Base-by-base conservation (phyloP, 2,797 vertebrate genomes). In the Aratinga solstitialis region DNA sequence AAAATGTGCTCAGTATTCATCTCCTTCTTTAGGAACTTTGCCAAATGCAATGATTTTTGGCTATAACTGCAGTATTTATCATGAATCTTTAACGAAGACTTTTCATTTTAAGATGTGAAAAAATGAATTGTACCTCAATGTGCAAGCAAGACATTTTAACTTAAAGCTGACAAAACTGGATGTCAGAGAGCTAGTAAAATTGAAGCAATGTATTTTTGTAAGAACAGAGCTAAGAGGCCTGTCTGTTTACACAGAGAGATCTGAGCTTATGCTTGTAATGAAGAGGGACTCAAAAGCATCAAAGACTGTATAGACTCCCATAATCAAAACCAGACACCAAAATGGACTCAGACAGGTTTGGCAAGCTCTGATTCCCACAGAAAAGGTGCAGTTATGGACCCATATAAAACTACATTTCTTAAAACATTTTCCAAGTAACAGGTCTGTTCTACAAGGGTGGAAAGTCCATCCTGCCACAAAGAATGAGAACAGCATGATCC, bases 71-170 rank as follows among this genome's bases (percentile, higher is more conserved):
- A 8, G 20, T 34, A 93, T 86, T 92, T 84, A 72, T 65, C 16
- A 38, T 17, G 13, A 69, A 71, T 77, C 38, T 80, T 85, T 80
- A 77, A 68, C 24, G 80, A 80, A 75, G 1, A 0, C 9, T 83
- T 87, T 85, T 75, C 50, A 88, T 48, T 30, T 48, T 56, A 69
- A 91, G 24, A 78, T 29, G 4, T 0, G 1, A 82, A 90, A 81
- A 73, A 45, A 2, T 13, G 40, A 80, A 73, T 1, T 53, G 27
- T 14, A 59, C 43, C 73, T 80, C 48, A 69, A 34, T 0, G 0
- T 21, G 20, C 47, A 71, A 83, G 29, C 20, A 79, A 74, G 42
- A 54, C 17, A 62, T 58, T 89, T 71, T 68, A 85, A 90, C 12
- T 38, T 45, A 69, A 83, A 84, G 34, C 23, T 11, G 13, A 85